These are phyloP conservation scores for Cyclophora punctaria DNA, from an alignment of 2,888 invertebrate species.

Conservation along the genomic window DNA sequence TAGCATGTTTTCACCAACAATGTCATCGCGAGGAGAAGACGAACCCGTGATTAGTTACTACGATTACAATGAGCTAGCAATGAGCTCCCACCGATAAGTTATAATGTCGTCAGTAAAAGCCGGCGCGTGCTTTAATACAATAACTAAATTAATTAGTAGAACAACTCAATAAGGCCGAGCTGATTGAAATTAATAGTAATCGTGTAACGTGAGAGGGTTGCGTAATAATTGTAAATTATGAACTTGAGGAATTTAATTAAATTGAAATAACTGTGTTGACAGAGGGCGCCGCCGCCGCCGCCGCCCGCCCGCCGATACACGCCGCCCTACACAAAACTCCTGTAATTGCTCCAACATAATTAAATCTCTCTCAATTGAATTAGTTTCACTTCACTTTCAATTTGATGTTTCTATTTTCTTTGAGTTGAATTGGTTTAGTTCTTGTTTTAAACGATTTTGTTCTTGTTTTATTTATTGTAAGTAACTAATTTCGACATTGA, in stretches of 20 bases:
- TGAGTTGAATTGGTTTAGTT: slow-evolving; percentile 1
- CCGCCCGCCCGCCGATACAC: slow-evolving; percentile 10
- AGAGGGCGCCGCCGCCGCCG: slow-evolving; percentile 12
- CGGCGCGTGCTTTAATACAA: too few species aligned
- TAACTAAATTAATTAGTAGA: too few species aligned
- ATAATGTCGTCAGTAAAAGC: too few species aligned
- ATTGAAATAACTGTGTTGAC: slow-evolving; percentile 35
- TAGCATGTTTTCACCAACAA: too few species aligned
- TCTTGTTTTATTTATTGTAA: too few species aligned
- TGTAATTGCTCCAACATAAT: slow-evolving; percentile 24
- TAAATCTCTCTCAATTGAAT: slow-evolving; percentile 12
- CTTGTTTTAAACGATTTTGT: neutral
- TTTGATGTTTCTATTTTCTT: neutral
- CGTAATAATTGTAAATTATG: neutral
- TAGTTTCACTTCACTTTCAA: slow-evolving; percentile 9
- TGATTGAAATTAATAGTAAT: neutral
- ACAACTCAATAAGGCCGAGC: neutral
- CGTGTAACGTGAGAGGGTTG: neutral
- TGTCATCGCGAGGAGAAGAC: too few species aligned
- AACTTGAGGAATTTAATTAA: slow-evolving; percentile 31
- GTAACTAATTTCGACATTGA: too few species aligned
- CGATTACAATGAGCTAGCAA: too few species aligned
- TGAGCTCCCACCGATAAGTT: too few species aligned
- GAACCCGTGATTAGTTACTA: too few species aligned
- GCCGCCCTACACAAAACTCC: slow-evolving; percentile 11